Conservation (phyloP, 2,113 vertebrate genomes). For the Cynocephalus volans region DNA sequence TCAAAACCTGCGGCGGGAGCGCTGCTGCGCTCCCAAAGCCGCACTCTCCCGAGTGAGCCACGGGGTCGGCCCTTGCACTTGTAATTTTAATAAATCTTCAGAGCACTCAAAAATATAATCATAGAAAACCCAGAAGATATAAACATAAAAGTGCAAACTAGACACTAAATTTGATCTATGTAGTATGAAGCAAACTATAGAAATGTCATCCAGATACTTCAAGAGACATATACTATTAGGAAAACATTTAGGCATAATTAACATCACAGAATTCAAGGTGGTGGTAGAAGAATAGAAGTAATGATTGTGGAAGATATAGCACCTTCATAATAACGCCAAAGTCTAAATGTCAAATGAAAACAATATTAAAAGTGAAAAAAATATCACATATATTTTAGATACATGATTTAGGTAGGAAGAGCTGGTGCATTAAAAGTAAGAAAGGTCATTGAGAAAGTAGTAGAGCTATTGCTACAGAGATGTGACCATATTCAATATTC, state of each 20-base stretch:
- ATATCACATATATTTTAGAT: background rate
- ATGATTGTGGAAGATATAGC: background rate
- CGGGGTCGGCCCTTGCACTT: too few relatives aligned
- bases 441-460: background rate
- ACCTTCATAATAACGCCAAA: background rate
- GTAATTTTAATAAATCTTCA: background rate
- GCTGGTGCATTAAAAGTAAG: background rate
- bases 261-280: background rate
- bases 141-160: slow-evolving; percentile 15
- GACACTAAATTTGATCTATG: background rate
- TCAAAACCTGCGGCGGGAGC: too few relatives aligned
- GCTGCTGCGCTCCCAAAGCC: too few relatives aligned
- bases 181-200: background rate
- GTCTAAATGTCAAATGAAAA: background rate
- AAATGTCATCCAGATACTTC: background rate
- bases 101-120: background rate
- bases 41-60: too few relatives aligned
- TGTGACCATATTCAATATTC: background rate
- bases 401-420: background rate
- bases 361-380: background rate
- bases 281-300: background rate
- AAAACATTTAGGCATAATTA: background rate
- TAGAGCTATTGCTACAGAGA: background rate
- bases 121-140: background rate
- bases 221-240: background rate